Evolutionary conservation across 2,113 vertebrate genomes (phyloP).

Genomic region (Thinocorus orbignyianus): DNA sequence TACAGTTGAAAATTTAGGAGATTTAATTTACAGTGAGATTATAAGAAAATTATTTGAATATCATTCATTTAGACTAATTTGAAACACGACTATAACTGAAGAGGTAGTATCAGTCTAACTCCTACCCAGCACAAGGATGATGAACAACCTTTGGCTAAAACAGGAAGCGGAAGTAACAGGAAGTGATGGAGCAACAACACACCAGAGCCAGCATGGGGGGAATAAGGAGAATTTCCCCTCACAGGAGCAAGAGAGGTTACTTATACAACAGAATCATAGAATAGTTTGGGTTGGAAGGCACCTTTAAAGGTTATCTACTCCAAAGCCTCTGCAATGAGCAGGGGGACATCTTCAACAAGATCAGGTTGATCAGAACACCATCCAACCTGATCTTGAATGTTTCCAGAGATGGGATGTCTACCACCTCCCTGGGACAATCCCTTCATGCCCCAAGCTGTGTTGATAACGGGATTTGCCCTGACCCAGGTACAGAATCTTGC

Average conservation of each 20-base stretch:
- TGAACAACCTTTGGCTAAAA: background rate
- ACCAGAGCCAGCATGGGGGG: background rate
- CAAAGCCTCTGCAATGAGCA: accelerated
- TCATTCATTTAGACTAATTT: background rate
- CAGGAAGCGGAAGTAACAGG: background rate
- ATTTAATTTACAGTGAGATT: background rate
- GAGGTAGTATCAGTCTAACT: background rate
- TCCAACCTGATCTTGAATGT: background rate
- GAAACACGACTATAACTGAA: background rate
- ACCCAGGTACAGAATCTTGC: accelerated
- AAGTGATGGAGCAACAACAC: background rate
- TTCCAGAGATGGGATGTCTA: background rate
- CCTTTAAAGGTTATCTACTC: background rate
- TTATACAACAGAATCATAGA: background rate
- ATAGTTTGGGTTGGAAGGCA: background rate
- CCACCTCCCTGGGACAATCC: no score
- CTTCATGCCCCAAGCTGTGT: background rate
- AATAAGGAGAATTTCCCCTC: background rate
- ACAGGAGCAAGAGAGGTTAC: background rate
- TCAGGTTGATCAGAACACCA: accelerated
- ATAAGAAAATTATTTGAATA: background rate
- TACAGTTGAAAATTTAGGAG: background rate
- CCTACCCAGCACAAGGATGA: background rate
- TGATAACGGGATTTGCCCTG: accelerated
- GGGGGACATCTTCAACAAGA: background rate